phyloP scores from a whole-genome alignment of 2,113 vertebrate species.

The Lepus americanus region DNA sequence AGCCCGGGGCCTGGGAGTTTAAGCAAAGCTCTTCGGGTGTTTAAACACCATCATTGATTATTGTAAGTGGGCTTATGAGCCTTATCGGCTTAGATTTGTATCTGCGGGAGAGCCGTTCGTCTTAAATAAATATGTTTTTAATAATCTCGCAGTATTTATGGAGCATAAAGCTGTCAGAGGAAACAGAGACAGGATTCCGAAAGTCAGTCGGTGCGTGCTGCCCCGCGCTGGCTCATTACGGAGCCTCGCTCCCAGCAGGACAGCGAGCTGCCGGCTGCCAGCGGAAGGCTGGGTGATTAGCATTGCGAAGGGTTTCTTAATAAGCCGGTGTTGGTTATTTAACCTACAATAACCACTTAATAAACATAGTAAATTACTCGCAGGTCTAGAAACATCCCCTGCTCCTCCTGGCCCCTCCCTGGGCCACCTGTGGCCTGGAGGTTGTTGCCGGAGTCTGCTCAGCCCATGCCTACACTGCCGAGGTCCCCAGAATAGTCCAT shows the following conservation, averaged over 20 bases:
- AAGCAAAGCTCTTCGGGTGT: conserved; percentile 80
- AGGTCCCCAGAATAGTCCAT: too few species aligned
- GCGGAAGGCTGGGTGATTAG: conserved; percentile 70
- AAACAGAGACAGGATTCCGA: conserved; percentile 80
- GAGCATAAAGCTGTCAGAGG: conserved; percentile 86
- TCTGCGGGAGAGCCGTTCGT: conserved; percentile 87
- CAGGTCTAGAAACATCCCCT: not conserved
- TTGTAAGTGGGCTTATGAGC: conserved; percentile 84
- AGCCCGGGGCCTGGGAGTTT: conserved; percentile 72
- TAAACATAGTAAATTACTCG: conserved; percentile 78
- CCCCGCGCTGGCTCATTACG: conserved; percentile 80
- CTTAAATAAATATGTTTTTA: conserved; percentile 91
- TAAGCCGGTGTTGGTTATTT: conserved; percentile 84
- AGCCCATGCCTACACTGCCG: too few species aligned
- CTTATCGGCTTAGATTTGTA: conserved; percentile 87
- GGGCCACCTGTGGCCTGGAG: not conserved
- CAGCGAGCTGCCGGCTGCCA: conserved; percentile 72
- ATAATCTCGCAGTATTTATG: conserved; percentile 88
- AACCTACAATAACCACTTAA: conserved; percentile 82
- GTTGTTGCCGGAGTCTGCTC: accelerated
- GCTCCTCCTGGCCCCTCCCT: not conserved
- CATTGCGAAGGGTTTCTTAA: conserved; percentile 78
- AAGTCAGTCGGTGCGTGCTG: conserved; percentile 76
- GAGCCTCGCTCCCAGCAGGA: conserved; percentile 71
- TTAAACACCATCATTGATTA: conserved; percentile 87